These are phyloP conservation scores for Oscheius sp. DNA, from an alignment of 2,888 invertebrate genomes.

Conservation along the genomic window DNA sequence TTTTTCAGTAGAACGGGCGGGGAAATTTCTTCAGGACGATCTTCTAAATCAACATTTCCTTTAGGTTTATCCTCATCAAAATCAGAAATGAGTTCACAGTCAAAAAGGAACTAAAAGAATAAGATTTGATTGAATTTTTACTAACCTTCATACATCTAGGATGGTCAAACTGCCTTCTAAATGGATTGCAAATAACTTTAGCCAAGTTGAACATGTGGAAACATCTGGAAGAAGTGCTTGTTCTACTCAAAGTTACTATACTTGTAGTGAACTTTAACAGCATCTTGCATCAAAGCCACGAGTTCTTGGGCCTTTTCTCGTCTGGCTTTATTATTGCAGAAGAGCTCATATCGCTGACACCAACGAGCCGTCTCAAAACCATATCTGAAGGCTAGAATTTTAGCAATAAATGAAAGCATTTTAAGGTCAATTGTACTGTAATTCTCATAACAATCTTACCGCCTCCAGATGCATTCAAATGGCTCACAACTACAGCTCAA, in stretches of 20 bases:
- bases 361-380: slow-evolving; percentile 57
- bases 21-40: background rate
- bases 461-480: slow-evolving; percentile 38
- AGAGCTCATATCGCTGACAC: slow-evolving; percentile 60
- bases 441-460: slow-evolving; percentile 25
- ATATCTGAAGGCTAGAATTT: slow-evolving; percentile 29
- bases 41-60: background rate
- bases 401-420: background rate
- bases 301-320: slow-evolving; percentile 50
- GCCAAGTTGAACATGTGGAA: slow-evolving; percentile 52
- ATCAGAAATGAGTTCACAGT: slow-evolving; percentile 59
- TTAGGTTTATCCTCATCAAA: slow-evolving; percentile 41
- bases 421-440: too few relatives aligned
- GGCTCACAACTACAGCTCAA: slow-evolving; percentile 56
- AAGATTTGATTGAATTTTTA: background rate
- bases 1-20: background rate
- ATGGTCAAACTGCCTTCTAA: slow-evolving; percentile 53
- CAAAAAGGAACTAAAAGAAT: slow-evolving; percentile 52
- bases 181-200: slow-evolving; percentile 56
- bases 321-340: slow-evolving; percentile 53
- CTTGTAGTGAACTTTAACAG: slow-evolving; percentile 56
- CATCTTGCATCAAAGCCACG: slow-evolving; percentile 47
- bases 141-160: slow-evolving; percentile 55
- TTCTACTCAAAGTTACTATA: too few relatives aligned
- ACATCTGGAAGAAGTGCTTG: slow-evolving; percentile 38